Evolutionary conservation across 1,140 invertebrate genomes (phyloP), one percentile per base, ranked within the genome.

Genomic region (Pseudomyrmex sp.): DNA sequence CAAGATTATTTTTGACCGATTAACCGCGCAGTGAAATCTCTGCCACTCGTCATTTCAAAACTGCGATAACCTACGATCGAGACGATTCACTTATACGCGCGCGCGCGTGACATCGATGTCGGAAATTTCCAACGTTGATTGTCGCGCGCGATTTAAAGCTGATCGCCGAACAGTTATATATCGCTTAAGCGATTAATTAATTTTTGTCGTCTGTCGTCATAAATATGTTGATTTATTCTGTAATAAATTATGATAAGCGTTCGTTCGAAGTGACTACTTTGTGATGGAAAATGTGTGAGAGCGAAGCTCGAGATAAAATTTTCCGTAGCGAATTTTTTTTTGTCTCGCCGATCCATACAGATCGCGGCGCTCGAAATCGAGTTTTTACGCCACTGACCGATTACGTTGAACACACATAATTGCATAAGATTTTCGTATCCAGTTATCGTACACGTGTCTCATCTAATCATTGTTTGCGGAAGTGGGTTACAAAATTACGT

Each of bases 361-460:
- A 61, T 18, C 35, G 35, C 35, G 35, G 35, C 35, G 35, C 35
- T 48, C 12, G 12, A 54, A 54, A 35, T 76, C 59, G 3, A 54
- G 12, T 66, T 54, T 35, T 77, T 66, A 68, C 26, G 74, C n/a
- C 46, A 54, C 13, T 66, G 62, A 66, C 48, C 15, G 44, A 70
- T 79, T 80, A 72, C 66, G 44, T 80, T 77, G 54, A 56, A 18
- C 13, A 44, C 70, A 18, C 15, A 3, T 80, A 61, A 80, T 70
- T 59, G 44, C 15, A 48, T 59, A 70, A 72, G 59, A 80, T 80
- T 35, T 18, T 72, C 12, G 44, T 20, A 79, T 72, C n/a, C 44
- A 59, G 23, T 61, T 61, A 70, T 61, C 7, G 44, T 72, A 62
- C 18, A 59, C 46, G 3, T 44, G 15, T 35, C 66, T 48, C 20